Evolutionary conservation across 2,797 vertebrate genomes (phyloP), one percentile per base, ranked within the genome.

Genomic region (Stomatorhinus walkeri): DNA sequence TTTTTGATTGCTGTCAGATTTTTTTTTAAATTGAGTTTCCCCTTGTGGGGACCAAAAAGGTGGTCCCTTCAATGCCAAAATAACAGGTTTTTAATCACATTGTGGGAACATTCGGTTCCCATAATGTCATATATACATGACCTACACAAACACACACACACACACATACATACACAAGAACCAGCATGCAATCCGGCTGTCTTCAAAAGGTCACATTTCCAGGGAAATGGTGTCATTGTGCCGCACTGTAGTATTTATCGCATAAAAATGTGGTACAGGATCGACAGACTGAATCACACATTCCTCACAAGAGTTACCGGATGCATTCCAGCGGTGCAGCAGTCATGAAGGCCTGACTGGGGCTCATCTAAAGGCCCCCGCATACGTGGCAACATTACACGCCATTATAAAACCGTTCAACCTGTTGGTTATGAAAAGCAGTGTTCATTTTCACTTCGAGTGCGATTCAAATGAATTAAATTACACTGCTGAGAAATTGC

Each of bases 401-500:
- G 22, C 19, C 40, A 40, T 24, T 19, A 83, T 36, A 81, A 88
- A 36, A 8, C 85, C 54, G 0, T 40, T n/a, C 12, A 2, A 81
- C 76, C 76, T 81, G 76, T 19, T n/a, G 51, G 51, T 87, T 87
- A 56, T 87, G 51, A 87, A 87, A 87, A 83, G 49, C 72, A 84
- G 40, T 48, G 43, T 48, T 88, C 54, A 56, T 84, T 59, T 88
- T 85, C 46, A 61, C 81, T 64, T 88, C 32, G 32, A 85, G 43
- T 24, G n/a, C 4, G 6, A 88, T 64, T 36, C 81, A 85, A 85
- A 48, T 88, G 22, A 88, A 61, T 61, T 56, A 68, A 88, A 85
- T 88, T 85, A 64, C 36, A 88, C 81, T 61, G 16, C 54, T 48
- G 88, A 51, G 81, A 88, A 85, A 88, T 88, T 88, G 68, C 32